Base-by-base conservation (phyloP, 2,797 vertebrate genomes). In the Xerus rutilus region DNA sequence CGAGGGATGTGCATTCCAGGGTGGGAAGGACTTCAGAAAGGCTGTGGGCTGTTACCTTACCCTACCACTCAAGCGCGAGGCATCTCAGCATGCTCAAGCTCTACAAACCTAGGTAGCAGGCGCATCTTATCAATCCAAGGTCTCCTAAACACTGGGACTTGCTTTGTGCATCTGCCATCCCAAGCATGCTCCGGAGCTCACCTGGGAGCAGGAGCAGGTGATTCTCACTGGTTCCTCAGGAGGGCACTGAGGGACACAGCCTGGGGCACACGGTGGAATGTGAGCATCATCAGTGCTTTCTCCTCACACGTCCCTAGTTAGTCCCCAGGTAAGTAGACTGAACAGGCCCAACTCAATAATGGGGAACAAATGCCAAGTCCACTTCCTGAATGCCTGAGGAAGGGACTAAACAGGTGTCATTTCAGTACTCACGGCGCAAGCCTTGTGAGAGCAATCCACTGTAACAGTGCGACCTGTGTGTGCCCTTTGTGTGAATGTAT, bases 31-130 rank as follows among this genome's bases (percentile, higher is more conserved):
- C 4, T 15, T 43, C 15, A 7, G 10, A 49, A 67, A 69, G 3
- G 14, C 39, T 3, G 4, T 23, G 0, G 4, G 28, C 59, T 0
- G 1, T 6, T 3, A 1, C 2, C 1, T 25, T 2, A 4, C 11
- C 2, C 54, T 67, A 12, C 78, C n/a, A 69, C 35, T 67, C 14
- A 21, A 21, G 35, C 21, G 5, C 21, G 7, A 7, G 0, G 2
- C 15, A 3, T 39, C 62, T 47, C 79, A 52, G 45, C 17, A 3
- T 3, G 14, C 3, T 14, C n/a, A 52, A 9, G 43, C 13, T 72
- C 45, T 8, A 2, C 23, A 1, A 4, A 2, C 39, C 39, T 0
- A 14, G 25, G 70, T 3, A 18, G 57, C 18, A 77, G 20, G 43
- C 3, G 3, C 13, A 28, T 20, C 45, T 32, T 4, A n/a, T 15